These are phyloP conservation scores for Protobothrops mucrosquamatus DNA, from an alignment of 2,113 vertebrate genomes.

Conservation along the genomic window DNA sequence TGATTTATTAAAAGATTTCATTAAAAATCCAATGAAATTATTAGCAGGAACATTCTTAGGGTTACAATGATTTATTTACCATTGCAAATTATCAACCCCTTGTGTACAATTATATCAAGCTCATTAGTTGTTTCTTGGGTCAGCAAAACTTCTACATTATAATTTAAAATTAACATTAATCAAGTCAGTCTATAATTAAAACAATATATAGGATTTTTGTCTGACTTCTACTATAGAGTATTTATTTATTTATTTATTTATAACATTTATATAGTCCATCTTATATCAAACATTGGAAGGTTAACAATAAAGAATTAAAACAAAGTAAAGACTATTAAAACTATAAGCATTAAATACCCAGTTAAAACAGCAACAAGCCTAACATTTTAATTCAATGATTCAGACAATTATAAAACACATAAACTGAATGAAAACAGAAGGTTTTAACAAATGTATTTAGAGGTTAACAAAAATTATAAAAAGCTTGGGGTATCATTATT, in stretches of 20 bases:
- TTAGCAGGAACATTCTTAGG: background rate
- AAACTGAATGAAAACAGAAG: background rate
- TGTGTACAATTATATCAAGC: background rate
- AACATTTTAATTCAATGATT: background rate
- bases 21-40: background rate
- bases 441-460: background rate
- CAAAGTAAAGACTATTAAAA: background rate
- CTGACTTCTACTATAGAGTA: background rate
- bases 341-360: background rate
- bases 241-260: background rate
- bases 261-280: background rate
- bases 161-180: background rate
- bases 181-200: background rate
- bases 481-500: background rate
- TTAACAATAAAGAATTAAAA: background rate
- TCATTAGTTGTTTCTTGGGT: background rate
- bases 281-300: background rate
- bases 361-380: background rate
- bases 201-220: background rate
- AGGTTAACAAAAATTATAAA: background rate
- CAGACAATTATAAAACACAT: background rate
- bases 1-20: background rate
- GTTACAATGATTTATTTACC: background rate
- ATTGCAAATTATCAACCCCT: background rate
- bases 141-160: background rate